Evolutionary conservation across 1,140 invertebrate species (phyloP).

Genomic region (Manduca sexta): DNA sequence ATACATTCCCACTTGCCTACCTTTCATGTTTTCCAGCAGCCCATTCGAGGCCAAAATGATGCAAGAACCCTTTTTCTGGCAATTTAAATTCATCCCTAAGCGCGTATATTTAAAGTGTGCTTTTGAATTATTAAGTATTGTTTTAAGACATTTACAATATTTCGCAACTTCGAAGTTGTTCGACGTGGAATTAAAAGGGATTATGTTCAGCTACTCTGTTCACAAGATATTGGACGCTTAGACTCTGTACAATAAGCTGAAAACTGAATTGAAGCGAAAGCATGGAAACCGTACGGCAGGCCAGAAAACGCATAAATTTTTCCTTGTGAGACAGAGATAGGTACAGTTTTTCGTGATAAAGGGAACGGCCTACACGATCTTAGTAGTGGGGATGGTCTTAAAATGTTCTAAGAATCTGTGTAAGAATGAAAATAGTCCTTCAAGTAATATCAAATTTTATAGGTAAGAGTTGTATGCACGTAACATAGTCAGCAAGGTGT

Average conservation of each 20-base stretch:
- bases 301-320: slow-evolving; percentile 55
- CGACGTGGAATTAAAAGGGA: slow-evolving; percentile 12
- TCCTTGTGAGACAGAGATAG: slow-evolving; percentile 54
- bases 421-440: slow-evolving; percentile 24
- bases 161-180: slow-evolving; percentile 8
- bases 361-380: slow-evolving; percentile 61
- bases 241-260: slow-evolving; percentile 1
- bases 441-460: not conserved
- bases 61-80: slow-evolving; percentile 4
- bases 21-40: slow-evolving; percentile 57
- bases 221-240: slow-evolving; percentile 17
- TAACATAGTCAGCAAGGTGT: too few relatives aligned
- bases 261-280: slow-evolving; percentile 10
- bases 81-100: slow-evolving; percentile 11
- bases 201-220: slow-evolving; percentile 5
- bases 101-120: not conserved
- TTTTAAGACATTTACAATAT: slow-evolving; percentile 14
- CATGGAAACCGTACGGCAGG: slow-evolving; percentile 36
- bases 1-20: slow-evolving; percentile 57
- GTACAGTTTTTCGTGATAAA: slow-evolving; percentile 62
- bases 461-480: too few relatives aligned
- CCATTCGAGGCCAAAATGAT: slow-evolving; percentile 13
- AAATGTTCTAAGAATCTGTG: slow-evolving; percentile 52
- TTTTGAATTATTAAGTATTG: not conserved
- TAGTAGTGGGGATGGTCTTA: slow-evolving; percentile 65